These are phyloP conservation scores for Bombylius major DNA, from an alignment of 2,888 invertebrate species.

Conservation along the genomic window DNA sequence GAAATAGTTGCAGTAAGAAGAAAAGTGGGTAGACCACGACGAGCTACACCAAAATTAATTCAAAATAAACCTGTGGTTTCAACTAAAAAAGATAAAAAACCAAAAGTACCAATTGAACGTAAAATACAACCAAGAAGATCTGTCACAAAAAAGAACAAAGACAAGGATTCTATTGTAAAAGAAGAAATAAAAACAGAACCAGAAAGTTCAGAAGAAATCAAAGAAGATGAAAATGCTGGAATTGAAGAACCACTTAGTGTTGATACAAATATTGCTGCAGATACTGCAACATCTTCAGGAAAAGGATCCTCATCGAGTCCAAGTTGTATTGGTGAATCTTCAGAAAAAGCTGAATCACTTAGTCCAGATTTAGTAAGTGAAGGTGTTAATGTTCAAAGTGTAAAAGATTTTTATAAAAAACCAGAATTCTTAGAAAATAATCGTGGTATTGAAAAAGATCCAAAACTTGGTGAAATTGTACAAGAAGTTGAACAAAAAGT, in stretches of 20 bases:
- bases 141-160: not conserved
- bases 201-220: not conserved
- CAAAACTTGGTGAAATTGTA: constrained; percentile 35
- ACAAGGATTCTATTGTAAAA: not conserved
- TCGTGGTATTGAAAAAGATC: constrained; percentile 36
- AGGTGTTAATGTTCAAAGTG: constrained; percentile 34
- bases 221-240: not conserved
- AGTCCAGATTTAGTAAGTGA: constrained; percentile 34
- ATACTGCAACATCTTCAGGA: constrained; percentile 1
- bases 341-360: constrained; percentile 27
- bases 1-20: not conserved
- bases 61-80: not conserved
- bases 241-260: constrained; percentile 9
- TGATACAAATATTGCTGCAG: constrained; percentile 4
- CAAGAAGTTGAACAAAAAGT: constrained; percentile 20
- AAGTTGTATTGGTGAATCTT: not conserved
- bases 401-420: constrained; percentile 37
- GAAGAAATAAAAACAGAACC: constrained; percentile 18
- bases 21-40: not conserved
- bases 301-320: not conserved
- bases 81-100: not conserved
- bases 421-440: constrained; percentile 36
- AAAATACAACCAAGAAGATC: not conserved
- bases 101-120: not conserved
- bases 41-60: not conserved